A percentile compares a stretch with the other conserved stretches of the same genome.
phyloP scores from a whole-genome alignment of 2,888 invertebrate genomes.

The Aphelenchoides bicaudatus region DNA sequence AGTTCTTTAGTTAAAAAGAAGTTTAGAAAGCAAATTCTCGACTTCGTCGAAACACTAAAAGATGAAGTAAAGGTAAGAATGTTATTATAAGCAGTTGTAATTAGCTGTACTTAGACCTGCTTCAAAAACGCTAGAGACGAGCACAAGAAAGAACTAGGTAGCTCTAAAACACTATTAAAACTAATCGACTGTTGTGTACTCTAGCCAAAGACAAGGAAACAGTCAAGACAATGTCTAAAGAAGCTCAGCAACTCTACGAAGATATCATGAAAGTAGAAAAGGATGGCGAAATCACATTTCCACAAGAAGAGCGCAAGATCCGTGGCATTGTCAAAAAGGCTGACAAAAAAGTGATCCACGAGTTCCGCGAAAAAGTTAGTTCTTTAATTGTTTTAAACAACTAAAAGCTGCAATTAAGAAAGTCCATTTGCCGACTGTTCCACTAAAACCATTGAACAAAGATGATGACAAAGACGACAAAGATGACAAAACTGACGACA shows the following conservation, averaged over 20 bases:
- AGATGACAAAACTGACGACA: not conserved
- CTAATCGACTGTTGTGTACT: too few species aligned
- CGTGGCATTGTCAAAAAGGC: not conserved
- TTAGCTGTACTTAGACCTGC: not conserved
- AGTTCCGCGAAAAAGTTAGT: constrained; percentile 1
- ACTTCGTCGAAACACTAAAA: constrained; percentile 13
- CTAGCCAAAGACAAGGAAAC: constrained; percentile 1
- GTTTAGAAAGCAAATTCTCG: constrained; percentile 18
- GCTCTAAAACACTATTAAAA: too few species aligned
- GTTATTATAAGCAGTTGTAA: constrained; percentile 33
- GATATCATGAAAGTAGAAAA: not conserved
- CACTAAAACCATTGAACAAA: not conserved
- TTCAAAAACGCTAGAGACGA: not conserved
- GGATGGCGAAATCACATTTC: not conserved
- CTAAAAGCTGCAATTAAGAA: constrained; percentile 1
- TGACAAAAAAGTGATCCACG: constrained; percentile 1
- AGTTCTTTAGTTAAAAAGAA: constrained; percentile 19
- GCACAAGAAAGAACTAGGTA: not conserved
- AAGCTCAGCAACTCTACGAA: not conserved
- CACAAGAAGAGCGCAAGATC: not conserved
- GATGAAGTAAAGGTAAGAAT: constrained; percentile 28
- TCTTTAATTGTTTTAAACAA: not conserved
- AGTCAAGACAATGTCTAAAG: constrained; percentile 4
- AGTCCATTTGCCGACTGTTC: not conserved
- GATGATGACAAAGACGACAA: not conserved